phyloP scores from a whole-genome alignment of 2,113 vertebrate genomes.

The Zosterops borbonicus region DNA sequence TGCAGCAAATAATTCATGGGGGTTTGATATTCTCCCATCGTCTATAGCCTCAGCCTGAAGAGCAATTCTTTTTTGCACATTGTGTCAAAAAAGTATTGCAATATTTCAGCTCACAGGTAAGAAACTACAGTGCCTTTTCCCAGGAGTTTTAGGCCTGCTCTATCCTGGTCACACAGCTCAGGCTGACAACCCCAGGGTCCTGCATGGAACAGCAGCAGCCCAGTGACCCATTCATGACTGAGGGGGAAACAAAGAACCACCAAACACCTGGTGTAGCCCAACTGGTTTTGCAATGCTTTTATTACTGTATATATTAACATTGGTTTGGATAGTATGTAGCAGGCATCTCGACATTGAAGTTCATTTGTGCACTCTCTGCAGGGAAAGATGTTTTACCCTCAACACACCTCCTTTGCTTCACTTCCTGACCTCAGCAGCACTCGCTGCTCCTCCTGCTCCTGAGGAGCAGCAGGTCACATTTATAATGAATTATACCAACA shows the following conservation, averaged over 20 bases:
- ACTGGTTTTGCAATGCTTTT: slow-evolving; percentile 69
- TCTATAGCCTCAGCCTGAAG: background rate
- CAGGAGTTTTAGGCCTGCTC: background rate
- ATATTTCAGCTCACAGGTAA: background rate
- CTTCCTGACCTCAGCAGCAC: background rate
- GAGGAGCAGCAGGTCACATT: slow-evolving; percentile 37
- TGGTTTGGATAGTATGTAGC: slow-evolving; percentile 62
- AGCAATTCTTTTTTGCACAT: rapidly evolving
- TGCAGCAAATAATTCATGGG: rapidly evolving
- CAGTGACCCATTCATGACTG: rapidly evolving
- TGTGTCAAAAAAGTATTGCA: rapidly evolving
- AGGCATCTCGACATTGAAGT: slow-evolving; percentile 67
- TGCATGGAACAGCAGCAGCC: background rate
- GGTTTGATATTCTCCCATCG: background rate
- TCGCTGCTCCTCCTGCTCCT: background rate
- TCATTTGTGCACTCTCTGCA: slow-evolving; percentile 64
- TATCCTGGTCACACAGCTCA: rapidly evolving
- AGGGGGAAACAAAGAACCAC: background rate
- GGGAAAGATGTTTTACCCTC: slow-evolving; percentile 30
- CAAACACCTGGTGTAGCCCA: slow-evolving; percentile 34
- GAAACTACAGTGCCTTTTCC: rapidly evolving
- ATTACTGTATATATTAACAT: slow-evolving; percentile 72
- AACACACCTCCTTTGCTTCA: background rate
- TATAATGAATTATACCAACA: slow-evolving; percentile 75
- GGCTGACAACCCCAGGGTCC: background rate